Percentiles rank a stretch among this genome's conserved stretches.
Evolutionary conservation across 2,888 invertebrate species (phyloP).

Genomic region (Onthophagus sagittarius): DNA sequence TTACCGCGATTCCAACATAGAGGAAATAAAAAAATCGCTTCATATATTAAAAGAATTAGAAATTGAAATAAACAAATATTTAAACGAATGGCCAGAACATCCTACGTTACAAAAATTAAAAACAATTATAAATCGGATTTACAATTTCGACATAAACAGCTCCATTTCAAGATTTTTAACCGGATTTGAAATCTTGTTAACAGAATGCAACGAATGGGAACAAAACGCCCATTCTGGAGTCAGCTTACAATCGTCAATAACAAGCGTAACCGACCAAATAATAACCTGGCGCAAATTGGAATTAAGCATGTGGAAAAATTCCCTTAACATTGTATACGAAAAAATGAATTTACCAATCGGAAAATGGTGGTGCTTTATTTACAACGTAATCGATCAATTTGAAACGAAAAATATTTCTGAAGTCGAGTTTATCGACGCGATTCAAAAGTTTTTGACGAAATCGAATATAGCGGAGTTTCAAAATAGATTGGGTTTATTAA

Average conservation of each 20-base stretch:
- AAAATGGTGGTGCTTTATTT: slow-evolving; percentile 90
- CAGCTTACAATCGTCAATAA: slow-evolving; percentile 70
- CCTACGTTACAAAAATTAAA: slow-evolving; percentile 78
- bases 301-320: slow-evolving; percentile 82
- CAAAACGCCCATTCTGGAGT: slow-evolving; percentile 84
- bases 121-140: slow-evolving; percentile 61
- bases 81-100: slow-evolving; percentile 85
- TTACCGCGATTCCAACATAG: slow-evolving; percentile 78
- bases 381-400: slow-evolving; percentile 65
- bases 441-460: slow-evolving; percentile 79
- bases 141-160: slow-evolving; percentile 70
- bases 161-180: slow-evolving; percentile 85
- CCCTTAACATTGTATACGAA: slow-evolving; percentile 65
- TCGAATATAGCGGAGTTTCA: slow-evolving; percentile 82
- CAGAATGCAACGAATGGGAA: slow-evolving; percentile 88
- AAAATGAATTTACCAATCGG: slow-evolving; percentile 64
- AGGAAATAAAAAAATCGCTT: slow-evolving; percentile 70
- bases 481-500: slow-evolving; percentile 71
- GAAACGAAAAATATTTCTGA: slow-evolving; percentile 39
- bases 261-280: slow-evolving; percentile 73
- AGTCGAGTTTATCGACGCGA: slow-evolving; percentile 53
- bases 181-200: slow-evolving; percentile 84
- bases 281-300: slow-evolving; percentile 90
- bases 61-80: slow-evolving; percentile 57
- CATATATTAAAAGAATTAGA: slow-evolving; percentile 66